Percentiles rank a stretch among this genome's conserved stretches.
Conservation (phyloP, 2,888 invertebrate genomes). For the Thumatha senex region DNA sequence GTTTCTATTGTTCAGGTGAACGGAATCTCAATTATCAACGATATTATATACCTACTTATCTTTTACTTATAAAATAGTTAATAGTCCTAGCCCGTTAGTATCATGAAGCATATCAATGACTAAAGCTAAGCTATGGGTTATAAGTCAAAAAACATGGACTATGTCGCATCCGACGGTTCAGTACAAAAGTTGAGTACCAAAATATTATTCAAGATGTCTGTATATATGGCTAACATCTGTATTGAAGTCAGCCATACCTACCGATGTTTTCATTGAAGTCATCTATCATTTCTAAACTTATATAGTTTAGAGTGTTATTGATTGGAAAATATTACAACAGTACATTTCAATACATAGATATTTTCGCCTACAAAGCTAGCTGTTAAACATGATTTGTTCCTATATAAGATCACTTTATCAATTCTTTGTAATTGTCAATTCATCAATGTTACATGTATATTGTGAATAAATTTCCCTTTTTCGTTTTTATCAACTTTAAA, state of each 20-base stretch:
- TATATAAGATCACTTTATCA: neutral
- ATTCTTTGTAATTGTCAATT: conserved; percentile 2
- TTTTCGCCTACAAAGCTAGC: conserved; percentile 16
- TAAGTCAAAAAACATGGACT: conserved; percentile 72
- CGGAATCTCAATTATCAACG: conserved; percentile 31
- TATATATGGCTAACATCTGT: conserved; percentile 34
- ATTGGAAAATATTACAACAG: conserved; percentile 37
- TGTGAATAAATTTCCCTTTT: neutral
- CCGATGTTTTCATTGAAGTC: conserved; percentile 32
- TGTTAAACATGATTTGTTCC: conserved; percentile 8
- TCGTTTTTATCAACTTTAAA: neutral
- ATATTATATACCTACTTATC: conserved; percentile 54
- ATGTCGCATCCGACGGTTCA: conserved; percentile 66
- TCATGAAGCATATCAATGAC: conserved; percentile 59
- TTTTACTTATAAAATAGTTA: conserved; percentile 68
- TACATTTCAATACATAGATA: conserved; percentile 27
- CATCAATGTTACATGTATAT: neutral
- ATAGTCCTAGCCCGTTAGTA: conserved; percentile 51
- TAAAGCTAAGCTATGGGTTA: conserved; percentile 71
- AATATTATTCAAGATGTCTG: conserved; percentile 65
- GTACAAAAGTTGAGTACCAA: conserved; percentile 79
- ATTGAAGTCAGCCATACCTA: conserved; percentile 21
- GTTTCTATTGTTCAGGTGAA: conserved; percentile 29
- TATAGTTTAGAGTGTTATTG: conserved; percentile 29
- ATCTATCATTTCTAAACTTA: conserved; percentile 35